Percentiles rank a stretch among this genome's conserved stretches.
These are phyloP conservation scores for Phoxinus phoxinus DNA, from an alignment of 2,113 vertebrate species.

Conservation along the genomic window DNA sequence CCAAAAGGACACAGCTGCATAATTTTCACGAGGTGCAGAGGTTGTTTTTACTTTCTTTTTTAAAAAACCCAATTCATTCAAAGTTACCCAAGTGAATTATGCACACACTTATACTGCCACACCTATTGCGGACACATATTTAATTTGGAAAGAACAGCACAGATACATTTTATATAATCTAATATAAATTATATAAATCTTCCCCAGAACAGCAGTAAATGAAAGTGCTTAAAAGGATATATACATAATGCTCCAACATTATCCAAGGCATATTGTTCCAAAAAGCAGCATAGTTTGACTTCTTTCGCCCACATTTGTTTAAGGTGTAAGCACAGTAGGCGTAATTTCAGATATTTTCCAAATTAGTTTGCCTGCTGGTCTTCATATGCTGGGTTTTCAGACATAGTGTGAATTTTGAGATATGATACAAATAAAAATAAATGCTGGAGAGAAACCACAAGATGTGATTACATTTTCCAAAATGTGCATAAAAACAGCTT, in stretches of 20 bases:
- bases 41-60: background rate
- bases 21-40: background rate
- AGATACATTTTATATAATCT: background rate
- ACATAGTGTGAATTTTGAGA: background rate
- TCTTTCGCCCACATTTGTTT: background rate
- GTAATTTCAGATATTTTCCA: constrained; percentile 4
- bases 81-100: constrained; percentile 2
- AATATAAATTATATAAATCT: background rate
- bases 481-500: background rate
- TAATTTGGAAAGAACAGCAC: constrained; percentile 8
- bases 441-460: background rate
- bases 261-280: background rate
- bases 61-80: background rate
- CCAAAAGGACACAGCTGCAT: constrained; percentile 32
- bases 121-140: background rate
- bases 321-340: background rate
- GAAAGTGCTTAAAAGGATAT: constrained; percentile 4
- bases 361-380: background rate
- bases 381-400: background rate
- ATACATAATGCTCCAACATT: background rate
- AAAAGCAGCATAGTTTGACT: background rate
- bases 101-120: background rate
- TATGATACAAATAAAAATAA: background rate
- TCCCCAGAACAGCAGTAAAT: background rate
- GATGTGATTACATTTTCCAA: background rate